phyloP scores from a whole-genome alignment of 37 sponge, comb jelly and placozoan genomes.

The Spongilla lacustris region DNA sequence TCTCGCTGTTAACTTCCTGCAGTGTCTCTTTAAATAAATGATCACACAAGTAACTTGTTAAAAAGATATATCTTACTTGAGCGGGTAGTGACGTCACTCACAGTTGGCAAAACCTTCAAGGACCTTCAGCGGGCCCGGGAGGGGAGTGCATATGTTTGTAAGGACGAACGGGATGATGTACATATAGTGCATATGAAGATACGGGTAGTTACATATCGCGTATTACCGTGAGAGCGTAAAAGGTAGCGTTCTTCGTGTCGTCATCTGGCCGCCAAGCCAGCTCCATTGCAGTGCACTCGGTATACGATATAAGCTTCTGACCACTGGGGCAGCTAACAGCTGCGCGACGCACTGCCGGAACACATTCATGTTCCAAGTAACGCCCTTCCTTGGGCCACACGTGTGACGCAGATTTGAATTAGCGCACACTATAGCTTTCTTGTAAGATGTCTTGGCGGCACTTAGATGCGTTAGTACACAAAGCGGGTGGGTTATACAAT shows the following conservation, averaged over 20 bases:
- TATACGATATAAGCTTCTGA: background rate
- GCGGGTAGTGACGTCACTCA: background rate
- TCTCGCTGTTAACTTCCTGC: constrained; percentile 61
- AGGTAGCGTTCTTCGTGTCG: background rate
- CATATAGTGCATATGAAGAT: background rate
- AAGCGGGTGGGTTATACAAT: background rate
- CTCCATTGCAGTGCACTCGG: background rate
- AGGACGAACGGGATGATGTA: background rate
- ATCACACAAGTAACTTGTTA: background rate
- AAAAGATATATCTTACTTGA: background rate
- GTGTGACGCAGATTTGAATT: background rate
- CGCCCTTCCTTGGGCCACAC: background rate
- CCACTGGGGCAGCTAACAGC: background rate
- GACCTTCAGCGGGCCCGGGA: background rate
- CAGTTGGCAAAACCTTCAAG: background rate
- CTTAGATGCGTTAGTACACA: background rate
- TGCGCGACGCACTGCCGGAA: background rate
- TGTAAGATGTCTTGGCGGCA: background rate
- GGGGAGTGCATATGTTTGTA: background rate
- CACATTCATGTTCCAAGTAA: constrained; percentile 1
- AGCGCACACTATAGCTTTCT: background rate
- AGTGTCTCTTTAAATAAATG: constrained; percentile 24
- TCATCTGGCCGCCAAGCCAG: background rate
- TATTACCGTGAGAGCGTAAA: background rate
- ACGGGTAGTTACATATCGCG: too few relatives aligned